phyloP scores from a whole-genome alignment of 2,113 vertebrate genomes.

The Lates calcarifer region DNA sequence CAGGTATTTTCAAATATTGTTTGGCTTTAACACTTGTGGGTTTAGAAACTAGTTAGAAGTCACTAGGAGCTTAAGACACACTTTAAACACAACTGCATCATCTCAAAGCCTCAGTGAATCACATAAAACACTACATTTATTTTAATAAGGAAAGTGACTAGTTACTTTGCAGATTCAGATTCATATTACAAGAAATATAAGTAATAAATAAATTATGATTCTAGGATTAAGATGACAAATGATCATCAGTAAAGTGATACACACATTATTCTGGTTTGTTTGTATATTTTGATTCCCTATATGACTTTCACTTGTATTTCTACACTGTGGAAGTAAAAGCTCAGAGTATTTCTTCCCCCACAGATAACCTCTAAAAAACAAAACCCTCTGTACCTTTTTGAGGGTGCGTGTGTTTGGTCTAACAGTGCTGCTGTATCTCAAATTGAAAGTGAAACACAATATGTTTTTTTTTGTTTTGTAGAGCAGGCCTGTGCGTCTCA shows the following conservation, averaged over 20 bases:
- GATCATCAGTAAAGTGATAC: not conserved
- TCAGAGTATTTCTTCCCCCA: not conserved
- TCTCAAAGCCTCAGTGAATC: too few relatives aligned
- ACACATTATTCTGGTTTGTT: not conserved
- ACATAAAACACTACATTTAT: too few relatives aligned
- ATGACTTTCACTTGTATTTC: not conserved
- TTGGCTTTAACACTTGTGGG: too few relatives aligned
- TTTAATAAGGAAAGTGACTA: not conserved
- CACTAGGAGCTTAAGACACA: too few relatives aligned
- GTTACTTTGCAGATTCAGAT: not conserved
- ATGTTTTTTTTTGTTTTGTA: slow-evolving; percentile 43
- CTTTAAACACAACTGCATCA: too few relatives aligned
- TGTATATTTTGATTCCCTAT: not conserved
- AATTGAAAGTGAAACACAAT: slow-evolving; percentile 67
- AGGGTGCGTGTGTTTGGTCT: slow-evolving; percentile 12
- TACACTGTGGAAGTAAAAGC: not conserved
- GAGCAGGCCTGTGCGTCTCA: slow-evolving; percentile 39
- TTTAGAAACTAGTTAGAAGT: too few relatives aligned
- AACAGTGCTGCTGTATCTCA: slow-evolving; percentile 20
- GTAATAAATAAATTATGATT: not conserved
- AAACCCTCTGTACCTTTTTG: not conserved
- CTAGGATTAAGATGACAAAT: not conserved
- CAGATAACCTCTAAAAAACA: not conserved
- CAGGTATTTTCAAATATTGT: too few relatives aligned
- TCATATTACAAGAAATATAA: too few relatives aligned